These are phyloP conservation scores for Digitonthophagus gazella DNA, from an alignment of 2,888 invertebrate species.

Conservation along the genomic window DNA sequence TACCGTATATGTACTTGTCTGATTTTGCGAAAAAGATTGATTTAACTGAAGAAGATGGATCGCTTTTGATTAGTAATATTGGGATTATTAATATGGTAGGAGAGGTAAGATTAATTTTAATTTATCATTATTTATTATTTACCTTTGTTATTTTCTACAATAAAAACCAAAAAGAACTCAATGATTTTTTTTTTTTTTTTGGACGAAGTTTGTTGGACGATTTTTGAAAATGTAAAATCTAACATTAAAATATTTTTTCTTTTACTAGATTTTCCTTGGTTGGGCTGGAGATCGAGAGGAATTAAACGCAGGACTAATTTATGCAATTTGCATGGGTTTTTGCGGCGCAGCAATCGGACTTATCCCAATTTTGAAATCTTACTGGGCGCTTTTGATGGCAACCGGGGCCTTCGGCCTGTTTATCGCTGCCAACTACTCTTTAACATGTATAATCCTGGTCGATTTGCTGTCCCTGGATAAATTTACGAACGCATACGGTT, in stretches of 20 bases:
- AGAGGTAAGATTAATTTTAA: slow-evolving; percentile 64
- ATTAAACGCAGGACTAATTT: slow-evolving; percentile 75
- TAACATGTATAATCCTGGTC: slow-evolving; percentile 87
- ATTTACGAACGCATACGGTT: slow-evolving; percentile 88
- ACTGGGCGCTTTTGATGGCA: slow-evolving; percentile 60
- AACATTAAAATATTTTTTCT: slow-evolving; percentile 25
- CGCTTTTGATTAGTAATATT: slow-evolving; percentile 82
- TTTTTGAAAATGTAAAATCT: background rate
- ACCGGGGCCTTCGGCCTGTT: slow-evolving; percentile 84
- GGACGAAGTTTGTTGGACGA: too few relatives aligned
- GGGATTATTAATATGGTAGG: slow-evolving; percentile 87
- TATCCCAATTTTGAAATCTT: slow-evolving; percentile 62
- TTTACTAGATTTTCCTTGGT: slow-evolving; percentile 72
- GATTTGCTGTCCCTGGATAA: slow-evolving; percentile 86
- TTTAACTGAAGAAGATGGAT: slow-evolving; percentile 69
- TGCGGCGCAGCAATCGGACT: slow-evolving; percentile 67
- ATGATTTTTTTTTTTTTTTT: too few relatives aligned
- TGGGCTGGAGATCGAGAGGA: slow-evolving; percentile 82
- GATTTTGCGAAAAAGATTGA: slow-evolving; percentile 75
- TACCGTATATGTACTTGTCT: slow-evolving; percentile 87
- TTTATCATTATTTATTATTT: background rate
- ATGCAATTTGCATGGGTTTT: slow-evolving; percentile 75
- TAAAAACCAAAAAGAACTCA: too few relatives aligned
- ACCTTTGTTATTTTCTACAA: background rate
- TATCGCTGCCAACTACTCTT: slow-evolving; percentile 88